Percentiles rank a stretch among this genome's conserved stretches.
Evolutionary conservation across 2,888 invertebrate species (phyloP).

Genomic region (Petrophora chlorosata): DNA sequence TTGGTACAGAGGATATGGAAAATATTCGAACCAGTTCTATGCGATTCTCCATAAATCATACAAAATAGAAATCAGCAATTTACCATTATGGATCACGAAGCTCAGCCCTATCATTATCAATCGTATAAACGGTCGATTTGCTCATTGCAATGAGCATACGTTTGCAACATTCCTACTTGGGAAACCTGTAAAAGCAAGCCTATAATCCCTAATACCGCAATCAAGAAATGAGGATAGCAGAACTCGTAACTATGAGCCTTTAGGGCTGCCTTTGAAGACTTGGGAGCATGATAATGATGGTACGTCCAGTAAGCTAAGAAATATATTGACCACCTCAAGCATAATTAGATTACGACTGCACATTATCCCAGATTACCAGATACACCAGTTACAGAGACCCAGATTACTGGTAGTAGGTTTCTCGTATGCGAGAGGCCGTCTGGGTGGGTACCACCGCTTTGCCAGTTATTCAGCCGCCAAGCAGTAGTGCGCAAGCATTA

Average conservation of each 20-base stretch:
- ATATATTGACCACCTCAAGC: no score
- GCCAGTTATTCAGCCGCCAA: no score
- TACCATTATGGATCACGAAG: constrained; percentile 7
- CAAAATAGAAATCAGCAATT: constrained; percentile 3
- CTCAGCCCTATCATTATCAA: constrained; percentile 24
- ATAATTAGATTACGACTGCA: no score
- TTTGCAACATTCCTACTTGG: constrained; percentile 31
- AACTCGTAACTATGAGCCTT: constrained; percentile 8
- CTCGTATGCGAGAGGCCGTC: no score
- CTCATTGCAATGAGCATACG: constrained; percentile 28
- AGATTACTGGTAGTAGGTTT: no score
- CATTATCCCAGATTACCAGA: no score
- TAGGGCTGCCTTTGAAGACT: constrained; percentile 7
- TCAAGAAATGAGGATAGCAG: constrained; percentile 45
- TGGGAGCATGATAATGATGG: no score
- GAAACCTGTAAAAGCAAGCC: constrained; percentile 32
- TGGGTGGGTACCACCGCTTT: no score
- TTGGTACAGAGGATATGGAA: no score
- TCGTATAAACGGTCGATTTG: constrained; percentile 33
- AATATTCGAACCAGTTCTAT: background rate
- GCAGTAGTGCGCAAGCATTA: no score
- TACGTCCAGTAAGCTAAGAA: no score
- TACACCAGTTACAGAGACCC: no score
- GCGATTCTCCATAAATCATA: background rate
- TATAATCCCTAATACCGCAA: constrained; percentile 44